A percentile compares a stretch with the other conserved stretches of the same genome.
Evolutionary conservation across 2,113 vertebrate species (phyloP).

Genomic region (Ptilorrhoa leucosticta): DNA sequence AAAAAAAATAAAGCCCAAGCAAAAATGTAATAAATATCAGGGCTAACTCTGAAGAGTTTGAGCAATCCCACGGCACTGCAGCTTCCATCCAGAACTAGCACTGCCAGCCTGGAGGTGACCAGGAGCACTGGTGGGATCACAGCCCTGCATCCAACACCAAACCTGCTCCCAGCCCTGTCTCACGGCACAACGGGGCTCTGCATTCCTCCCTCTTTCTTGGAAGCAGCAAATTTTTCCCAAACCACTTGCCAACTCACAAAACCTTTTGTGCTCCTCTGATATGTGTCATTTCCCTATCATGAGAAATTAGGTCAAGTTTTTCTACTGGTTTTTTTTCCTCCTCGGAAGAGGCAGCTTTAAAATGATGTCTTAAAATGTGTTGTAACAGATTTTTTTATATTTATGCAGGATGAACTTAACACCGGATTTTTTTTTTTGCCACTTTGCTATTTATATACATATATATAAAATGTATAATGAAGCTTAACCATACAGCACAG

Average conservation of each 20-base stretch:
- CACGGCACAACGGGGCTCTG: fast-evolving
- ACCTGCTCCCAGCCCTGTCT: neutral
- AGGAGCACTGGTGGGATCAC: neutral
- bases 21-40: neutral
- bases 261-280: conserved; percentile 71
- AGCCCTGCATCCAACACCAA: neutral
- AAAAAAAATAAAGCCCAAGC: neutral
- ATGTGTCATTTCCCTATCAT: conserved; percentile 54
- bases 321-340: conserved; percentile 41
- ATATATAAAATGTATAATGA: conserved; percentile 83
- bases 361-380: conserved; percentile 72
- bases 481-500: conserved; percentile 87
- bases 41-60: neutral
- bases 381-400: conserved; percentile 68
- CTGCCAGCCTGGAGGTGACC: neutral
- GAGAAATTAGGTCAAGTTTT: conserved; percentile 68
- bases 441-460: conserved; percentile 82
- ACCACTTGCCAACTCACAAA: conserved; percentile 59
- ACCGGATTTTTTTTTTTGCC: conserved; percentile 72
- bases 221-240: neutral
- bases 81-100: neutral
- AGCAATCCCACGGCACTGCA: fast-evolving
- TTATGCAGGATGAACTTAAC: conserved; percentile 79
- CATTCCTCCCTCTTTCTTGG: neutral
- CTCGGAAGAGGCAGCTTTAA: conserved; percentile 72